Evolutionary conservation across 2,113 vertebrate species (phyloP).

Genomic region (Epinephelus fuscoguttatus): DNA sequence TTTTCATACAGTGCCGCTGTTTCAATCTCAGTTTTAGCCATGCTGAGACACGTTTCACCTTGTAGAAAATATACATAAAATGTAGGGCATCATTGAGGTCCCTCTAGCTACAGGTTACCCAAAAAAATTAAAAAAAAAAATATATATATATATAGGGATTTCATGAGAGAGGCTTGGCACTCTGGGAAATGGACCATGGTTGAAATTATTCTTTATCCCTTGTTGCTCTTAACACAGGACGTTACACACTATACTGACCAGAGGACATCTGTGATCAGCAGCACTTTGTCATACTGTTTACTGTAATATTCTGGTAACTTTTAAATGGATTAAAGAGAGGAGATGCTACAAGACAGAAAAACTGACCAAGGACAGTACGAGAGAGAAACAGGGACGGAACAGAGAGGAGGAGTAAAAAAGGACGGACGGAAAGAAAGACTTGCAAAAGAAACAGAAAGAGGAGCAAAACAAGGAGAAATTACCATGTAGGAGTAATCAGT

Average conservation of each 20-base stretch:
- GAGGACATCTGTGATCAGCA: background rate
- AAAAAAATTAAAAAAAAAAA: conserved; percentile 67
- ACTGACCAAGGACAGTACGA: background rate
- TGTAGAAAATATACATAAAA: conserved; percentile 55
- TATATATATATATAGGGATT: conserved; percentile 55
- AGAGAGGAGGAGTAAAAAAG: conserved; percentile 3
- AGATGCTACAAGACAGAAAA: background rate
- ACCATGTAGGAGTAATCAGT: conserved; percentile 77
- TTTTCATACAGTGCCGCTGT: background rate
- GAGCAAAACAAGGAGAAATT: conserved; percentile 76
- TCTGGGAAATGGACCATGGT: conserved; percentile 60
- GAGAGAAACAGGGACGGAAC: background rate
- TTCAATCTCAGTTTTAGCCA: conserved; percentile 10
- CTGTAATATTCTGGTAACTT: background rate
- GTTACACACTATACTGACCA: background rate
- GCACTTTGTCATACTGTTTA: background rate
- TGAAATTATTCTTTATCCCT: conserved; percentile 54
- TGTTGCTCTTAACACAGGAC: conserved; percentile 5
- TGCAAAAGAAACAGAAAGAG: conserved; percentile 43
- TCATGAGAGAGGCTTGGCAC: conserved; percentile 52
- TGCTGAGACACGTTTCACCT: conserved; percentile 62
- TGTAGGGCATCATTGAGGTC: conserved; percentile 69
- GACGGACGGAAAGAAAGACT: conserved; percentile 36
- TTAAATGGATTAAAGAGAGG: conserved; percentile 5
- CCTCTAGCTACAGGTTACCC: conserved; percentile 78